Evolutionary conservation across 2,888 invertebrate genomes (phyloP).

Genomic region (Polyommatus icarus): DNA sequence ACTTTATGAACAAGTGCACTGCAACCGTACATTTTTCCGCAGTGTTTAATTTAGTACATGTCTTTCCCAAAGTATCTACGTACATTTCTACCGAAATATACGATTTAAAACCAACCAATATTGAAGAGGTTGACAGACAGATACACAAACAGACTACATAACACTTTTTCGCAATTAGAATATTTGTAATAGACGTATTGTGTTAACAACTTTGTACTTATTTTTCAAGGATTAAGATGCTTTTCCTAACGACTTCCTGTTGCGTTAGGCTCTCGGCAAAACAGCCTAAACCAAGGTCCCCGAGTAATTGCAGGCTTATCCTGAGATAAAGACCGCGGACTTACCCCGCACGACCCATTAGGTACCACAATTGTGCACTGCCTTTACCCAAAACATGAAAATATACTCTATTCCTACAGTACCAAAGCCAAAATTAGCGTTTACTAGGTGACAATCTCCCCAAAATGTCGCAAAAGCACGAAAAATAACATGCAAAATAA

Average conservation of each 20-base stretch:
- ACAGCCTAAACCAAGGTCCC: not conserved
- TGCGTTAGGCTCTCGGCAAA: not conserved
- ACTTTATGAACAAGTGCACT: too few species aligned
- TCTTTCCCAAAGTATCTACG: too few species aligned
- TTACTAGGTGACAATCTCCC: not conserved
- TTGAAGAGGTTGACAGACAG: not conserved
- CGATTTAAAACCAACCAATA: not conserved
- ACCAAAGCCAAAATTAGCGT: not conserved
- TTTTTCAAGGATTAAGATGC: not conserved
- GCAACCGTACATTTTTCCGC: too few species aligned
- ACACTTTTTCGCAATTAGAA: too few species aligned
- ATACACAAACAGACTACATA: too few species aligned
- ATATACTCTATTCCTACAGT: not conserved
- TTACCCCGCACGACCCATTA: constrained; percentile 7
- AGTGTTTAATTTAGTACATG: too few species aligned
- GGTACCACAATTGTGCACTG: not conserved
- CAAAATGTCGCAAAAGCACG: not conserved
- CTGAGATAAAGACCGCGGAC: constrained; percentile 9
- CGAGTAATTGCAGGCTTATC: not conserved
- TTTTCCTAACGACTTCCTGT: not conserved
- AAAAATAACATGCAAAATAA: not conserved
- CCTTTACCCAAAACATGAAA: not conserved
- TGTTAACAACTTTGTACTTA: not conserved
- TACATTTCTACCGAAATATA: too few species aligned
- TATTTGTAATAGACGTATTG: too few species aligned